Percentiles rank a stretch among this genome's conserved stretches.
Conservation (phyloP, 2,888 invertebrate species). For the Pyralis farinalis region DNA sequence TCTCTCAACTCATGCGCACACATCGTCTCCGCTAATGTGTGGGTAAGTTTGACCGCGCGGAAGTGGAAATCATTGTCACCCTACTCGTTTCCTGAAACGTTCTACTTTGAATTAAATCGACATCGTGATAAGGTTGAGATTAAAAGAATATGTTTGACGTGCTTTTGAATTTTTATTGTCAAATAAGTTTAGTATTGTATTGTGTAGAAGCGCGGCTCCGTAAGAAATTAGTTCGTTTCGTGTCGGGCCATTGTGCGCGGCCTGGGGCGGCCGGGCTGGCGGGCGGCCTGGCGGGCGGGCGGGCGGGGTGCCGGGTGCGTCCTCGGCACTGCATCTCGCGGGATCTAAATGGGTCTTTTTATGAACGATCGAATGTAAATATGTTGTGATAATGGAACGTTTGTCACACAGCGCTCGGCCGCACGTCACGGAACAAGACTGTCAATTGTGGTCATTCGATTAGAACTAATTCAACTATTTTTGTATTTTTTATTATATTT, state of each 20-base stretch:
- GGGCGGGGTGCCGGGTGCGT: too few species aligned
- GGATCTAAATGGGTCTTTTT: slow-evolving; percentile 7
- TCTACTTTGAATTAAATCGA: slow-evolving; percentile 14
- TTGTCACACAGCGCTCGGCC: neutral
- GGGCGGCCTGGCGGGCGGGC: neutral
- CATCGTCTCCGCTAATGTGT: slow-evolving; percentile 47
- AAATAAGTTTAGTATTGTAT: slow-evolving; percentile 37
- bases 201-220: slow-evolving; percentile 60
- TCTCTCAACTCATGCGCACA: slow-evolving; percentile 48
- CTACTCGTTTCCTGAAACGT: slow-evolving; percentile 12
- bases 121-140: slow-evolving; percentile 11
- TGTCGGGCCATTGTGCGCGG: slow-evolving; percentile 29
- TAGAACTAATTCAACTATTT: slow-evolving; percentile 5
- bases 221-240: slow-evolving; percentile 76
- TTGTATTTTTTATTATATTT: too few species aligned
- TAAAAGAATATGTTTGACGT: slow-evolving; percentile 22
- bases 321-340: too few species aligned
- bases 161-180: slow-evolving; percentile 48
- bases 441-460: slow-evolving; percentile 6
- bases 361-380: slow-evolving; percentile 4
- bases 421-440: neutral
- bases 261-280: neutral
- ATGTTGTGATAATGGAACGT: slow-evolving; percentile 5
- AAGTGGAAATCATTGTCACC: slow-evolving; percentile 46
- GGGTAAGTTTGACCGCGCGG: slow-evolving; percentile 46